Evolutionary conservation across 2,113 vertebrate genomes (phyloP).

Genomic region (Drymodes brunneopygia): DNA sequence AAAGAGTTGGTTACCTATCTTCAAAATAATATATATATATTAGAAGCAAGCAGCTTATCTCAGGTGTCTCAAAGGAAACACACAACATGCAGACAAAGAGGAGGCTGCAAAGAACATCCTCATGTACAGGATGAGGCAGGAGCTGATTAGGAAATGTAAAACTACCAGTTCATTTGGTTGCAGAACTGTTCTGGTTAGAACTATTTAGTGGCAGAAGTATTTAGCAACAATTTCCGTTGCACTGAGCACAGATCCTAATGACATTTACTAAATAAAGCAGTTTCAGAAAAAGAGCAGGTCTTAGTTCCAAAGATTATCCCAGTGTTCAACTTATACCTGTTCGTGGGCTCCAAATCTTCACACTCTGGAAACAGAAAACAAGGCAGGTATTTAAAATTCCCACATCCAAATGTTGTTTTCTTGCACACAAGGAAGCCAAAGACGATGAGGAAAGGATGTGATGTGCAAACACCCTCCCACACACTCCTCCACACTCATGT

Average conservation of each 20-base stretch:
- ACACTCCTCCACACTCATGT: neutral
- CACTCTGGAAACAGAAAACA: conserved; percentile 64
- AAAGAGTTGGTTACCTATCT: neutral
- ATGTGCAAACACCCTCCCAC: neutral
- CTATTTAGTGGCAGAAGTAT: neutral
- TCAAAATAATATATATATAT: neutral
- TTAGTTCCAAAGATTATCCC: neutral
- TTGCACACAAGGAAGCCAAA: neutral
- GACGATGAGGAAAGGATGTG: neutral
- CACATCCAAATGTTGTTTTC: neutral
- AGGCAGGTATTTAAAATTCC: conserved; percentile 25
- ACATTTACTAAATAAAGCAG: neutral
- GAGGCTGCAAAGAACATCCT: neutral
- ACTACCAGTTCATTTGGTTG: neutral
- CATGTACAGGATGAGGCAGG: neutral
- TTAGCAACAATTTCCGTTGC: neutral
- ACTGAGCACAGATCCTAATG: neutral
- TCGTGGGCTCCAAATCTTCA: conserved; percentile 60
- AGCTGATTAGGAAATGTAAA: neutral
- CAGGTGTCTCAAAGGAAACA: neutral
- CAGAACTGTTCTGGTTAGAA: neutral
- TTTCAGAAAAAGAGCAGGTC: neutral
- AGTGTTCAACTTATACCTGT: conserved; percentile 60
- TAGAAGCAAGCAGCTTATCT: neutral
- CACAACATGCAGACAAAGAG: neutral